These are phyloP conservation scores for Microctenopoma steveboyesi DNA, from an alignment of 2,797 vertebrate species.

Conservation along the genomic window DNA sequence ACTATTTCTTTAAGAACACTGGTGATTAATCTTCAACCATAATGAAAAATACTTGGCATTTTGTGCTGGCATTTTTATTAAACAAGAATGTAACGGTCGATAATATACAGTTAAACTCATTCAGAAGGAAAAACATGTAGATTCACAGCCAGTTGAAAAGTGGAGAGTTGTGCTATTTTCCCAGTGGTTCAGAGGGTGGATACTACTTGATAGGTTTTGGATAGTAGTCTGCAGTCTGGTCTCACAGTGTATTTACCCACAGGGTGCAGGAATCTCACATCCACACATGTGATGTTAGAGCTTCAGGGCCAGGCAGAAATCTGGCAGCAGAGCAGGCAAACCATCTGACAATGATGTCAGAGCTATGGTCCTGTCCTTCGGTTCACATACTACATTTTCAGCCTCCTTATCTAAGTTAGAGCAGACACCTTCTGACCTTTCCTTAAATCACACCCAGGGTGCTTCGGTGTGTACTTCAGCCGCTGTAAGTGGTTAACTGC, in stretches of 20 bases:
- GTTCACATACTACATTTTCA: slow-evolving; percentile 27
- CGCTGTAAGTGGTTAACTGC: slow-evolving; percentile 48
- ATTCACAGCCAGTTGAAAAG: slow-evolving; percentile 31
- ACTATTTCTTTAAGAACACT: not conserved
- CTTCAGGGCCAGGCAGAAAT: slow-evolving; percentile 45
- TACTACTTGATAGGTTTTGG: slow-evolving; percentile 40
- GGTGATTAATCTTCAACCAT: not conserved
- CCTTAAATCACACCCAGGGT: slow-evolving; percentile 38
- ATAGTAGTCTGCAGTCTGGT: slow-evolving; percentile 45
- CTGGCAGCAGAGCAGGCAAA: slow-evolving; percentile 51
- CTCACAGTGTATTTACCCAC: slow-evolving; percentile 49
- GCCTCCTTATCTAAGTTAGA: slow-evolving; percentile 51
- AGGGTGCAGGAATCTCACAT: slow-evolving; percentile 35
- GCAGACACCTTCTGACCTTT: slow-evolving; percentile 48
- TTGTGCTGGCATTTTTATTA: slow-evolving; percentile 21
- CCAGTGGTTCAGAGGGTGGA: slow-evolving; percentile 19
- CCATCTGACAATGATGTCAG: slow-evolving; percentile 46
- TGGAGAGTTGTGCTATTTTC: slow-evolving; percentile 23
- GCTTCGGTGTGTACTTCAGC: slow-evolving; percentile 31
- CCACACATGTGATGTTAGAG: slow-evolving; percentile 61
- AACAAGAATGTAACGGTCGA: slow-evolving; percentile 5
- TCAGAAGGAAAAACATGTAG: not conserved
- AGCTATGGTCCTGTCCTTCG: slow-evolving; percentile 43
- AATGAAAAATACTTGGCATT: not conserved
- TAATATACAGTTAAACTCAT: not conserved